Evolutionary conservation across 2,797 vertebrate genomes (phyloP), one percentile per base, ranked within the genome.

Genomic region (Manis crassicaudata): DNA sequence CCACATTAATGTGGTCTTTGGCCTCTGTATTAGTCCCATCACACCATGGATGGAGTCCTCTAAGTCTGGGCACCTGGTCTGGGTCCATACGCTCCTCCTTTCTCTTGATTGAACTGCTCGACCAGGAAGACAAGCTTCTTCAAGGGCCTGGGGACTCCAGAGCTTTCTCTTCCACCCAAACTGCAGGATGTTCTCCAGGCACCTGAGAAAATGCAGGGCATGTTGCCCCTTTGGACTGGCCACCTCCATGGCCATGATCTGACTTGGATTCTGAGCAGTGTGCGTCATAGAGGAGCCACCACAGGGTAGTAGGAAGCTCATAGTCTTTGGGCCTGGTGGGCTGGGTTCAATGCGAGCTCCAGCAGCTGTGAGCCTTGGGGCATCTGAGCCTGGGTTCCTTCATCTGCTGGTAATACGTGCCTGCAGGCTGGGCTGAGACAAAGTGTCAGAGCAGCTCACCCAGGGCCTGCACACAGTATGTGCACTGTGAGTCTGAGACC

Each of bases 401-500:
- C 11, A 1, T 65, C 35, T 68, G 20, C 21, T 32, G 37, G 14
- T 6, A 6, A 10, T 18, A 11, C 23, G 52, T 32, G 1, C 58
- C 7, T 85, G 13, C 32, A 25, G 20, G 11, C 70, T 32, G 25
- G 1, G 12, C 72, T n/a, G 29, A 87, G 46, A 56, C 54, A 12
- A 43, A 35, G 5, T 7, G 27, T 56, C 52, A 58, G 2, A 63
- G 54, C 37, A 73, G 50, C 62, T 11, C 2, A 2, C 32, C 21
- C 56, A 3, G 65, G 58, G 29, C 37, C 65, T 18, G 70, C 20
- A 7, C 2, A 0, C 3, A 20, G 27, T 3, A 35, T 73, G 37
- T 10, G 2, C 6, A 0, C 21, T 2, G 0, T 20, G 7, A 50
- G 14, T 40, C 32, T 5, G 10, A 16, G 7, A 29, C n/a, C 50